Base-by-base conservation (phyloP, 2,797 vertebrate genomes). In the Rhynchonycteris naso region DNA sequence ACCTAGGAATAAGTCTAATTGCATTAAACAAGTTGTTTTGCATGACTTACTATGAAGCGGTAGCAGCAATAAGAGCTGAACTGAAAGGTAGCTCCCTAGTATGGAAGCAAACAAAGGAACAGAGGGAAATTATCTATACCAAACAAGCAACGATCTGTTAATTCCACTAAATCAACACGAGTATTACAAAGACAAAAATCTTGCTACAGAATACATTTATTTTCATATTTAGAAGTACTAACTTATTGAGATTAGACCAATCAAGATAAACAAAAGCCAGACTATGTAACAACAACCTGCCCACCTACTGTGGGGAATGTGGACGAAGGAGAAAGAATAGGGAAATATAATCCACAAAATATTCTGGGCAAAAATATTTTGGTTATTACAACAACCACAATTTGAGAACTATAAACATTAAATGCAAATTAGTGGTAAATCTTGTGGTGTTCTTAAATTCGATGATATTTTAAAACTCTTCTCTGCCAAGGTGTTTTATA, bases 381-480 rank as follows among this genome's bases (percentile, higher is more conserved):
- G 96, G 95, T 96, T 97, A 97, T 97, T 97, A 93, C 81, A 97
- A 93, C 43, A 72, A 95, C 97, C 97, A 96, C 94, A 91, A 85
- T 94, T 96, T 95, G 92, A 97, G 96, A 97, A 97, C 97, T 96
- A 96, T 95, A 97, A 97, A 97, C 95, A 97, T 94, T 95, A 96
- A 96, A 97, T 97, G 95, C 95, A 97, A 97, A 97, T 97, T 94
- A 96, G 97, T 97, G 97, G 97, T 96, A 96, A 96, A 90, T 94
- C 75, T 86, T 97, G 96, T 92, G 96, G 97, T 86, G 68, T 89
- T 96, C 93, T 84, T 93, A 96, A 97, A 96, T 95, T 97, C 21
- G 69, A 92, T 87, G 88, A 96, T 93, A 95, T 97, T 97, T 97
- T 92, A 95, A 97, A 97, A 97, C 58, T 88, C 81, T 95, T 93